Base-by-base conservation (phyloP, 2,888 invertebrate species). In the Idaea biselata region DNA sequence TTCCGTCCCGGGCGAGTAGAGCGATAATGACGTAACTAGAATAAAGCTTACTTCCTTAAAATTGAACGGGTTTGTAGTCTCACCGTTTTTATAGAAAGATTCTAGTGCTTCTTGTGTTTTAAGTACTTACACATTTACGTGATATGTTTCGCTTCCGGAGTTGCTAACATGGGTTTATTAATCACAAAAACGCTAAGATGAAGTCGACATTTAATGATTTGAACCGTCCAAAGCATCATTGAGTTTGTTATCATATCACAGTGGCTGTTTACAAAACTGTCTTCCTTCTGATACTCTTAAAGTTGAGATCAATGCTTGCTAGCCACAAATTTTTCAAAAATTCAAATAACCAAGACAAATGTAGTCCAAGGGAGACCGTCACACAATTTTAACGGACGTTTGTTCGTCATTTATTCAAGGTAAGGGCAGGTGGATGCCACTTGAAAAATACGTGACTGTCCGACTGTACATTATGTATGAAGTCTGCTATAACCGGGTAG, bases 401-500 rank as follows among this genome's bases (percentile, higher is more conserved):
- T 86, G 80, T 79, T 73, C 76, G 80, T 90, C 83, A 89, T 78
- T 89, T 89, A 90, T 90, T 89, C 88, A 90, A 83, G 82, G 80
- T 78, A 77, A 87, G 88, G 87, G 86, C 82, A 84, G 80, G 80
- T 84, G 82, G 79, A 74, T 84, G 85, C 83, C 81, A 82, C 87
- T 85, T 79, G 87, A 87, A 89, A 87, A 86, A 86, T 88, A 90
- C 89, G 89, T 89, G 89, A 88, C 88, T 82, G 81, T 81, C 80
- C 82, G 76, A 79, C 76, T 71, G 75, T 89, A 83, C 87, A 89
- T 89, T 85, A 85, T 88, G 80, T 82, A 90, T 82, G 77, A 76
- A 74, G 75, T 75, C 71, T 71, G 73, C 25, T 68, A 68, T 66
- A 61, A 61, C 65, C 60, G 56, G 14, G 25, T 25, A 5, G 25